A percentile compares a stretch with the other conserved stretches of the same genome.
Conservation (phyloP, 1,140 invertebrate genomes). For the Panagrolaimus sp. region DNA sequence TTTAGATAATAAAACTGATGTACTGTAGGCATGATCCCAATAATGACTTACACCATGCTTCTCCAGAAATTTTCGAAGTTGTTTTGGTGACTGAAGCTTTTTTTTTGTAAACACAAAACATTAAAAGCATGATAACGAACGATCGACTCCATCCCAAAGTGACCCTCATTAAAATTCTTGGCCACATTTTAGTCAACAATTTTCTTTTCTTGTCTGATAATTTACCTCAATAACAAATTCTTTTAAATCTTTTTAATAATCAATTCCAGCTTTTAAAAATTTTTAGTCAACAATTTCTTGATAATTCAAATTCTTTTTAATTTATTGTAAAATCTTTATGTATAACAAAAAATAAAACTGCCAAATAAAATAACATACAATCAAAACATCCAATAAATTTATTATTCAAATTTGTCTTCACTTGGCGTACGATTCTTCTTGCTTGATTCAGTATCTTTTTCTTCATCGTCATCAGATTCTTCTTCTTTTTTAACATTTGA, state of each 20-base stretch:
- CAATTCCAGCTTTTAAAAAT: no score
- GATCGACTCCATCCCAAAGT: slow-evolving; percentile 74
- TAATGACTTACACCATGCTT: slow-evolving; percentile 93
- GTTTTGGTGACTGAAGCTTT: slow-evolving; percentile 83
- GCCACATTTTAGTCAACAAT: no score
- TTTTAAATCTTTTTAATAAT: no score
- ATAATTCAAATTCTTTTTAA: no score
- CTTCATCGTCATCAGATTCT: background rate
- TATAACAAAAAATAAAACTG: no score
- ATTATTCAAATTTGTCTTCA: slow-evolving; percentile 4
- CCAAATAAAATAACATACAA: background rate
- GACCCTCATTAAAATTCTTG: slow-evolving; percentile 69
- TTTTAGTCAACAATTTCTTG: no score
- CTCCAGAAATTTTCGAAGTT: slow-evolving; percentile 88
- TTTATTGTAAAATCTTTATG: no score
- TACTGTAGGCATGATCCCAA: slow-evolving; percentile 71
- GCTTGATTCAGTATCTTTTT: background rate
- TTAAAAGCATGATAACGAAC: slow-evolving; percentile 79
- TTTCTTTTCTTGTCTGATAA: no score
- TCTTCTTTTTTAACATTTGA: background rate
- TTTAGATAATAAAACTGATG: slow-evolving; percentile 3
- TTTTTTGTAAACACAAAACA: slow-evolving; percentile 87
- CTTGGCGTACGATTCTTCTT: background rate
- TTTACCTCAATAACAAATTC: no score
- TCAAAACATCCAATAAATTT: background rate